phyloP scores from a whole-genome alignment of 2,888 invertebrate genomes.

The Rotaria macrura region DNA sequence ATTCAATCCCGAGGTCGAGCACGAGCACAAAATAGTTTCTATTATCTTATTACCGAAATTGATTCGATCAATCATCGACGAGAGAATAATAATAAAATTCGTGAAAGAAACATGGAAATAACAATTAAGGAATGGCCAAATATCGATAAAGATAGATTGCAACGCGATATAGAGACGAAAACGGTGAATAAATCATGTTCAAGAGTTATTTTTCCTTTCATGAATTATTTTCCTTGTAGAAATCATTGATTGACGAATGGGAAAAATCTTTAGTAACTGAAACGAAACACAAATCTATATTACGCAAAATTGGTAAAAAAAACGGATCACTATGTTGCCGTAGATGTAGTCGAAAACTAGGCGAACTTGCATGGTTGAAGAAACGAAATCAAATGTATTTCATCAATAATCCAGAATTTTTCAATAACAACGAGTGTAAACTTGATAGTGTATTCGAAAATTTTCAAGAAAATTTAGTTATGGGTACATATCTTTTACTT shows the following conservation, averaged over 20 bases:
- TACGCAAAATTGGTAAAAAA: background rate
- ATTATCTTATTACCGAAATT: conserved; percentile 30
- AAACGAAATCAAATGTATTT: background rate
- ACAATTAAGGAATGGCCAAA: background rate
- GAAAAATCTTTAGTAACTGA: background rate
- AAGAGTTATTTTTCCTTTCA: background rate
- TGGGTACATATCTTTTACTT: background rate
- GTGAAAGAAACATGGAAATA: background rate
- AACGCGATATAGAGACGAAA: background rate
- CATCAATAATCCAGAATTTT: background rate
- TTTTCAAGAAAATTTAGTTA: background rate
- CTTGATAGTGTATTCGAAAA: background rate
- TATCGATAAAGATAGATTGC: background rate
- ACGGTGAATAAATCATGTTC: background rate
- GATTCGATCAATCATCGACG: background rate
- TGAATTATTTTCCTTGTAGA: background rate
- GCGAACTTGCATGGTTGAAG: background rate
- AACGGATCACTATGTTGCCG: background rate
- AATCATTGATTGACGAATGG: background rate
- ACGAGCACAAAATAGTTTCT: conserved; percentile 34
- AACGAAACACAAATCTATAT: background rate
- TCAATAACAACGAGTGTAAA: background rate
- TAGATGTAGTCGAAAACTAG: background rate
- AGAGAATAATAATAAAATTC: background rate
- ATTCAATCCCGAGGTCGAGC: conserved; percentile 34